phyloP scores from a whole-genome alignment of 1,140 invertebrate genomes.

The Theocolax elegans region DNA sequence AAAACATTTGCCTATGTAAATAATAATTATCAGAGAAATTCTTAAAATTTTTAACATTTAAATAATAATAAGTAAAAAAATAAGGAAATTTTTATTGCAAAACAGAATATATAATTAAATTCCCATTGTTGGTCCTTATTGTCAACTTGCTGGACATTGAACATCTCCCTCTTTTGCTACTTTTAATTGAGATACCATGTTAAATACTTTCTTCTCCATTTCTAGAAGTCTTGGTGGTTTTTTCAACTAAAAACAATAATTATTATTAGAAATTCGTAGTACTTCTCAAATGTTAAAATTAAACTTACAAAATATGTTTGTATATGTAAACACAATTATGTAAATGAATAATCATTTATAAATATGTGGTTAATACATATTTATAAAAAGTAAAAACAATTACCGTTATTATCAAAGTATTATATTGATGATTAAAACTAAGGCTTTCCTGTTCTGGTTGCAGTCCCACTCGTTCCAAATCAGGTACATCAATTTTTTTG shows the following conservation, averaged over 20 bases:
- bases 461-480: slow-evolving; percentile 75
- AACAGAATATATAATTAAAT: too few species aligned
- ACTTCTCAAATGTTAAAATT: too few species aligned
- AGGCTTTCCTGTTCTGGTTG: slow-evolving; percentile 73
- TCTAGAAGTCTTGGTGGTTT: slow-evolving; percentile 77
- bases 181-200: slow-evolving; percentile 69
- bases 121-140: slow-evolving; percentile 5
- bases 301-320: too few species aligned
- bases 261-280: slow-evolving; percentile 2
- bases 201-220: slow-evolving; percentile 74
- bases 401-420: slow-evolving; percentile 83
- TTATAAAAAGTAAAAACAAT: neutral
- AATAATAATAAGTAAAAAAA: too few species aligned
- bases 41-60: too few species aligned
- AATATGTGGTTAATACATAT: neutral
- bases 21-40: too few species aligned
- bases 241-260: slow-evolving; percentile 73
- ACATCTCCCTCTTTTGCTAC: slow-evolving; percentile 68
- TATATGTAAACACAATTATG: too few species aligned
- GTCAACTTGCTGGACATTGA: slow-evolving; percentile 66
- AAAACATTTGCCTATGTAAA: too few species aligned
- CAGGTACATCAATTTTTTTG: slow-evolving; percentile 78
- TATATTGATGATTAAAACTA: slow-evolving; percentile 76
- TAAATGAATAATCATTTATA: neutral
- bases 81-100: too few species aligned